Base-by-base conservation (phyloP, 2,797 vertebrate genomes). In the Brachyalestes nurse region DNA sequence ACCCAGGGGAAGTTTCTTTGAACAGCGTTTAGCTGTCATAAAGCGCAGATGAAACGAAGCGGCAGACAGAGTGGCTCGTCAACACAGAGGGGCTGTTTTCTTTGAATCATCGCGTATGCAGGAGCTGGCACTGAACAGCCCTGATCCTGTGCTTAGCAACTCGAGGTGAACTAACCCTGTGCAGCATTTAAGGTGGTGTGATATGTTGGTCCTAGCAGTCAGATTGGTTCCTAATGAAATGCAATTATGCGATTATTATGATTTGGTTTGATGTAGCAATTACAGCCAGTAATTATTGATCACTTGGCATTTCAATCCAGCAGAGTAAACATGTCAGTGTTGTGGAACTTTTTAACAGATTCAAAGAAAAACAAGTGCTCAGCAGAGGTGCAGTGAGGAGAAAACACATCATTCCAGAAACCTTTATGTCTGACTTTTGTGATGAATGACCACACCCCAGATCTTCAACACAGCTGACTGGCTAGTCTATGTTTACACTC, bases 1-100 rank as follows among this genome's bases (percentile, higher is more conserved):
- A 89, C 88, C 90, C 45, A 75, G 90, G 90, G 91, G 91, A 92
- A 92, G 89, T 76, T 88, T 88, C 89, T 91, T 89, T 91, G 83
- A 91, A 77, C 65, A 7, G 9, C 17, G 23, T 60, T 77, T 67
- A 73, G 73, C 10, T 23, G 42, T 62, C 55, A 73, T 78, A 90
- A 92, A 92, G 85, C 88, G 88, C 75, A 45, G 77, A 88, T 88
- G 23, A 90, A 91, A 91, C 25, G 75, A 86, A 86, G n/a, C 89
- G 88, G 89, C 83, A 80, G 78, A 79, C 78, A 49, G 58, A 73
- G 13, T 49, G 60, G 38, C 74, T 74, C 64, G 13, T 28, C 64
- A 57, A 23, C 19, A 58, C 57, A 17, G 16, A 53, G 66, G 60
- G 21, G 53, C 53, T 58, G 55, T 57, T 55, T 55, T 72, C 51